phyloP scores from a whole-genome alignment of 2,888 invertebrate genomes.

The Celastrina argiolus region DNA sequence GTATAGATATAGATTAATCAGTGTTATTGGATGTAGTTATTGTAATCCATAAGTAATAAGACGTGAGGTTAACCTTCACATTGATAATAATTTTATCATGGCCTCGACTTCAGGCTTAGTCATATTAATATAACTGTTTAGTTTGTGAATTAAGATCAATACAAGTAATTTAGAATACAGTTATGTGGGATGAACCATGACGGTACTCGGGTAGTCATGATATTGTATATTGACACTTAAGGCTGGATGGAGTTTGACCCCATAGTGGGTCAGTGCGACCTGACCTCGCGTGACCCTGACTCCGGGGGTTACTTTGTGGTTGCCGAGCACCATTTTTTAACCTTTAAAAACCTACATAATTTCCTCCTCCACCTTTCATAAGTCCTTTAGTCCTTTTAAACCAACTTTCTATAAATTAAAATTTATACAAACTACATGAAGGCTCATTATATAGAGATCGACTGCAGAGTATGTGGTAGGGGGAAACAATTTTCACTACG shows the following conservation, averaged over 20 bases:
- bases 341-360: no score
- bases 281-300: not conserved
- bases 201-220: not conserved
- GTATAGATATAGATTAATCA: no score
- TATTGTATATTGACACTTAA: not conserved
- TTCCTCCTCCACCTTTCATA: no score
- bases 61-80: no score
- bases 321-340: no score
- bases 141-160: not conserved
- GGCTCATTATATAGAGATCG: constrained; percentile 1
- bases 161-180: not conserved
- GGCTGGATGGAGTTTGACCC: not conserved
- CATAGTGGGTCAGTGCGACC: not conserved
- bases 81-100: no score
- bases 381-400: no score
- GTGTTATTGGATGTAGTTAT: no score
- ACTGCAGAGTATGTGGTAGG: not conserved
- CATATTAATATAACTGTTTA: not conserved
- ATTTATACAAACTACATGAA: no score
- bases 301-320: not conserved
- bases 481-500: not conserved
- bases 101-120: not conserved
- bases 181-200: not conserved
- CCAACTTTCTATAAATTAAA: no score
- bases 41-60: no score